Evolutionary conservation across 2,888 invertebrate species (phyloP).

Genomic region (Hypena proboscidalis): DNA sequence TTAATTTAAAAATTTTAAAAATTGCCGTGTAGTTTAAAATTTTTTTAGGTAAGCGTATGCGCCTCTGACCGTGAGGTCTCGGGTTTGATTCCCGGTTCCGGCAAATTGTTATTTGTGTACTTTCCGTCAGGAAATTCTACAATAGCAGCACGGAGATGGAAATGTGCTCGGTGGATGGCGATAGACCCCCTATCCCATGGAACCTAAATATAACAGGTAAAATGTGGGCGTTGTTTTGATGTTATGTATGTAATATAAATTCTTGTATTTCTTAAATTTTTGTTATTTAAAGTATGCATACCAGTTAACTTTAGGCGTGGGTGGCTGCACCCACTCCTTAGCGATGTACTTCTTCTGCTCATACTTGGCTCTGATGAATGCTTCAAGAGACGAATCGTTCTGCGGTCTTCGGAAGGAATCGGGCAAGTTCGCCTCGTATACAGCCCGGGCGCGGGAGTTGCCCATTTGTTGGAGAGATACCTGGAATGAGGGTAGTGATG

Average conservation of each 20-base stretch:
- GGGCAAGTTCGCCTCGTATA: conserved; percentile 98
- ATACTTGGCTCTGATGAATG: conserved; percentile 98
- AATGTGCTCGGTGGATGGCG: too few relatives aligned
- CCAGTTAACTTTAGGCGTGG: conserved; percentile 93
- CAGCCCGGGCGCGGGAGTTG: conserved; percentile 97
- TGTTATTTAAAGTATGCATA: conserved; percentile 37
- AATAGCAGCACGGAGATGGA: too few relatives aligned
- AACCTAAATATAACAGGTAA: too few relatives aligned
- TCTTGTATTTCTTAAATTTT: background rate
- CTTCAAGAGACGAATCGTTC: conserved; percentile 96
- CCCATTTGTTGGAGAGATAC: conserved; percentile 98
- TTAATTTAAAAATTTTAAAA: background rate
- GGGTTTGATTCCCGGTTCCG: too few relatives aligned
- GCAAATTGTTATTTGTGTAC: too few relatives aligned
- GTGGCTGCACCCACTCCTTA: conserved; percentile 97
- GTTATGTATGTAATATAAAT: too few relatives aligned
- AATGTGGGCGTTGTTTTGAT: too few relatives aligned
- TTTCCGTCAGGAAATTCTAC: too few relatives aligned
- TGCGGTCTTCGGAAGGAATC: conserved; percentile 98
- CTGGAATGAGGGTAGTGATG: conserved; percentile 38
- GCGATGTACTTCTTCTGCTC: conserved; percentile 99
- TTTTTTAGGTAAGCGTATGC: too few relatives aligned
- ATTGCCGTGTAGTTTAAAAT: too few relatives aligned
- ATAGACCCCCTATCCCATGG: too few relatives aligned
- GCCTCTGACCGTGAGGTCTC: too few relatives aligned